Evolutionary conservation across 2,797 vertebrate genomes (phyloP), one percentile per base, ranked within the genome.

Genomic region (Catostomus latipinnis): DNA sequence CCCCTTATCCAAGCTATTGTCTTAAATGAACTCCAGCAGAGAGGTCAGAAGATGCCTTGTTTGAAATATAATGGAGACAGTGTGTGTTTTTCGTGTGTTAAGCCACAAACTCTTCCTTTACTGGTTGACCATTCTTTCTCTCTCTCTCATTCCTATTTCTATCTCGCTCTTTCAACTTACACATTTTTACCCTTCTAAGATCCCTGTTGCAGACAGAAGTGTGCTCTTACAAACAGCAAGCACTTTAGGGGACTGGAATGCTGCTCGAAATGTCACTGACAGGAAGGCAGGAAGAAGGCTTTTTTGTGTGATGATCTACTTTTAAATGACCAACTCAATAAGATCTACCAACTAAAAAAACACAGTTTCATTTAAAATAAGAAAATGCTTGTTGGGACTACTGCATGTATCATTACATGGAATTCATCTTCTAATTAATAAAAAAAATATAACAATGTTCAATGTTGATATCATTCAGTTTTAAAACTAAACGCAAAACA

Each of bases 151-250:
- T 65, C 43, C 7, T n/a, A 13, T 62, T 18, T 62, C 34, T 34
- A 4, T 34, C 52, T 74, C 56, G 16, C 58, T 76, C 66, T 65
- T 78, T 16, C 43, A 45, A 68, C 67, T 62, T 10, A 53, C 73
- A 73, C 46, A 9, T 9, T 58, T 45, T 73, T 14, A 18, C 68
- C 34, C 58, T 18, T 34, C 69, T 45, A 49, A 14, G 54, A 81
- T 63, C 52, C 80, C 53, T 65, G 65, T 67, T 62, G 63, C 10
- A 63, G 60, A 49, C 50, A 82, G 78, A 82, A 82, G 65, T 56
- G 8, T 66, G 49, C 66, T 81, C 83, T 85, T 83, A 57, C 62
- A 81, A 86, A 83, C 77, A 84, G 76, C 81, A 80, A 84, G 78
- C 80, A 76, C 78, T 84, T 68, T 75, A 74, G 62, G 57, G 65